A percentile compares a stretch with the other conserved stretches of the same genome.
Conservation (phyloP, 2,888 invertebrate genomes). For the Cantharis nigra region DNA sequence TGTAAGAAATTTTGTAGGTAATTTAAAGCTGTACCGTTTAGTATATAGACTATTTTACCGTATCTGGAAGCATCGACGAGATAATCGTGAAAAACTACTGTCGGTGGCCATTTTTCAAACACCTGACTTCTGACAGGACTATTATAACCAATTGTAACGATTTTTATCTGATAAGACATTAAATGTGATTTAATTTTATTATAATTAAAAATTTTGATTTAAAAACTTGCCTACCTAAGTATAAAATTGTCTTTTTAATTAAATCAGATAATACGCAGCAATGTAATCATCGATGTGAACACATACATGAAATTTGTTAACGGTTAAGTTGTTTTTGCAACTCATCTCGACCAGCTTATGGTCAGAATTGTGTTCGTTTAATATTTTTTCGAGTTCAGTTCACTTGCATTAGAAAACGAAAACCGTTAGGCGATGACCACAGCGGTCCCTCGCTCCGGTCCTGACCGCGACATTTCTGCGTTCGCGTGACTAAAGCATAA, state of each 20-base stretch:
- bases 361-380: constrained; percentile 4
- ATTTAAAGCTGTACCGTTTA: background rate
- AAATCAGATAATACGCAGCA: constrained; percentile 19
- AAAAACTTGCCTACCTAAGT: background rate
- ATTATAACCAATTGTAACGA: background rate
- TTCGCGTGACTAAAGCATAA: background rate
- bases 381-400: constrained; percentile 15
- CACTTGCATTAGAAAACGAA: background rate
- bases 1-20: background rate
- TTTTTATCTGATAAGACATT: background rate
- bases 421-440: constrained; percentile 9
- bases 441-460: background rate
- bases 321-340: constrained; percentile 20
- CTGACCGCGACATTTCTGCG: background rate
- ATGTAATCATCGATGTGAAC: constrained; percentile 11
- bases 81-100: background rate
- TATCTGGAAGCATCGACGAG: background rate
- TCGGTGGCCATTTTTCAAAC: background rate
- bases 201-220: background rate
- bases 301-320: constrained; percentile 19
- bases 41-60: background rate
- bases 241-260: constrained; percentile 10
- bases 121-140: background rate
- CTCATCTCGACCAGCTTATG: constrained; percentile 11
- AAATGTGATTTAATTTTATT: background rate